phyloP scores from a whole-genome alignment of 1,140 invertebrate species.

The Drosophila parvula region DNA sequence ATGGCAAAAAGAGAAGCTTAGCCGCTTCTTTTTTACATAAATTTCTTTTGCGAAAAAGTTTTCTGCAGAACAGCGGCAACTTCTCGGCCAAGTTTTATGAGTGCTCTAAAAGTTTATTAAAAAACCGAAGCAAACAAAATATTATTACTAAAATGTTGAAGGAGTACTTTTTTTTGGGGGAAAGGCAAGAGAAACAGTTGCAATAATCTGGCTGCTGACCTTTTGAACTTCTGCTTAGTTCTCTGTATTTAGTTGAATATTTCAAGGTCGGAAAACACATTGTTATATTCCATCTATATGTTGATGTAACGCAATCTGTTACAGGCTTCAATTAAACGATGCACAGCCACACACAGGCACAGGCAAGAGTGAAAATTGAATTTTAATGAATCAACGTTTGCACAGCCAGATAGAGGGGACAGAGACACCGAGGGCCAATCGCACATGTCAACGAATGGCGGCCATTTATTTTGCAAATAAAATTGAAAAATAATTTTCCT shows the following conservation, averaged over 20 bases:
- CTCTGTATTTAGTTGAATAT: conserved; percentile 23
- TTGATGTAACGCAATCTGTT: conserved; percentile 57
- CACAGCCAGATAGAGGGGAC: conserved; percentile 12
- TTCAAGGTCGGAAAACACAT: conserved; percentile 36
- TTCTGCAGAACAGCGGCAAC: conserved; percentile 45
- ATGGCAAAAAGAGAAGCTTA: conserved; percentile 29
- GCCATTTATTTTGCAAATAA: conserved; percentile 44
- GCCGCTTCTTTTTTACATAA: conserved; percentile 60
- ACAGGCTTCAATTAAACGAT: conserved; percentile 57
- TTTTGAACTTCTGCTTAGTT: conserved; percentile 18
- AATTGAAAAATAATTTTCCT: conserved; percentile 47
- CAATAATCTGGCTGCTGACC: conserved; percentile 31
- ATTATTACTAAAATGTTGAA: conserved; percentile 66
- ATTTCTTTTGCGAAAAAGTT: conserved; percentile 62
- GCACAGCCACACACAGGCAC: conserved; percentile 32
- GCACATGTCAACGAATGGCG: conserved; percentile 49
- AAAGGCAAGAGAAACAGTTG: background rate
- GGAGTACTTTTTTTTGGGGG: conserved; percentile 14
- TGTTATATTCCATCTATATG: conserved; percentile 17
- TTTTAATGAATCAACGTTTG: conserved; percentile 67
- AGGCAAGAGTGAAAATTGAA: conserved; percentile 53
- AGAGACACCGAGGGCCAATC: conserved; percentile 6
- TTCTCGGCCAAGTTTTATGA: conserved; percentile 74
- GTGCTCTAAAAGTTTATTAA: conserved; percentile 74
- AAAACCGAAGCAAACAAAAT: conserved; percentile 61